Evolutionary conservation across 2,888 invertebrate species (phyloP).

Genomic region (Plutella xylostella): DNA sequence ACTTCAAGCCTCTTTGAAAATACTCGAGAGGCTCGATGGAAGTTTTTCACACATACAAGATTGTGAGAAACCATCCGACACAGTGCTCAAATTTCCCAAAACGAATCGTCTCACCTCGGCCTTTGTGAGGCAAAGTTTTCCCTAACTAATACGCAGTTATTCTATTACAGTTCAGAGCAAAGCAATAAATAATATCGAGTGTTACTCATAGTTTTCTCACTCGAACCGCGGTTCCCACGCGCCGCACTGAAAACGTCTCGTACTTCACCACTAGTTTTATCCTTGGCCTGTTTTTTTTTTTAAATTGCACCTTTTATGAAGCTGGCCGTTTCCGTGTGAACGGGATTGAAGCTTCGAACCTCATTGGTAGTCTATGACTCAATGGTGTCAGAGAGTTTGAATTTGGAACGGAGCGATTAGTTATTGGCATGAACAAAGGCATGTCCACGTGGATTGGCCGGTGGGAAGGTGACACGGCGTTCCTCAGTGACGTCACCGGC

Average conservation of each 20-base stretch:
- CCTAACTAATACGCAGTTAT: too few relatives aligned
- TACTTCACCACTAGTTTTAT: conserved; percentile 36
- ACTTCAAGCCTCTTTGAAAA: too few relatives aligned
- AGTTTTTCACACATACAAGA: too few relatives aligned
- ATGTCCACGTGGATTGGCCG: background rate
- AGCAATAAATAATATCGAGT: conserved; percentile 6
- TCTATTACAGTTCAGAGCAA: background rate
- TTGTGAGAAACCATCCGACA: too few relatives aligned
- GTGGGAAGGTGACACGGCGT: background rate
- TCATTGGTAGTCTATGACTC: too few relatives aligned
- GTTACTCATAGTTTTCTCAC: conserved; percentile 11
- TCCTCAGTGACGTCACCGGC: background rate
- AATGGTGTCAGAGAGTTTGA: conserved; percentile 25
- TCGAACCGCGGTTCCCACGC: conserved; percentile 46
- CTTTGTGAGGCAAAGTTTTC: too few relatives aligned
- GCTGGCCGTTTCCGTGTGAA: conserved; percentile 58
- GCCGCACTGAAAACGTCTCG: conserved; percentile 41
- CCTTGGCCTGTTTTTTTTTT: conserved; percentile 64
- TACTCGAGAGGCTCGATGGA: too few relatives aligned
- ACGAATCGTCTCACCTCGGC: too few relatives aligned
- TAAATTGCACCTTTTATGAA: conserved; percentile 62
- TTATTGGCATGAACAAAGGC: conserved; percentile 27
- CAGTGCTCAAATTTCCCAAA: too few relatives aligned
- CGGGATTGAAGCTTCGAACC: too few relatives aligned
- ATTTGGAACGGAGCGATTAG: conserved; percentile 38